Base-by-base conservation (phyloP, 2,113 vertebrate genomes). In the Chinchilla lanigera region DNA sequence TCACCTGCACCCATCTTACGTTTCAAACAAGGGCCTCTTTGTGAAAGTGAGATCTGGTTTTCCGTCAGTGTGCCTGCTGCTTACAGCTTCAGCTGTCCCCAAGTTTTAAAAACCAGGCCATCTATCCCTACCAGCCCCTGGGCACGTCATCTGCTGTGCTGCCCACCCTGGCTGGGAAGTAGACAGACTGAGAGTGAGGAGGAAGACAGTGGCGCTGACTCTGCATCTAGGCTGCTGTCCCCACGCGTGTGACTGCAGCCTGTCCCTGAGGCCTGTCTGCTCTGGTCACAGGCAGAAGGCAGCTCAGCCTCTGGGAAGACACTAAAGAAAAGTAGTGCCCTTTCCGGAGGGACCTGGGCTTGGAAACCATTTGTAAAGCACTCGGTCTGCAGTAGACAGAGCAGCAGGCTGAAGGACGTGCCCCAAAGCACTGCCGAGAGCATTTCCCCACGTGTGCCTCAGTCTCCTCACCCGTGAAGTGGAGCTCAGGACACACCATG, bases 11-110 rank as follows among this genome's bases (percentile, higher is more conserved):
- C 6, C 26, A 30, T 63, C 44, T 50, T 13, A 38, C 44, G 61
- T 82, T 93, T 91, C 61, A 52, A 67, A 81, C 67, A 69, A 86
- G 20, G 81, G 58, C 17, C 80, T n/a, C 7, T 73, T 67, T 75
- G 58, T 47, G 11, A 89, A 56, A 93, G 38, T 35, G 38, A 75
- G 7, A 54, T 4, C 20, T 30, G 28, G 69, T 35, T 65, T 90
- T 87, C 80, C 81, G 56, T 50, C 71, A n/a, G 4, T 61, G 58
- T 52, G 33, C 35, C 93, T 93, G 71, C 47, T 81, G 41, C 24
- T 82, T 38, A 61, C 44, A 77, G n/a, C 11, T 7, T 80, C 60
- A 22, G 20, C 44, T n/a, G 87, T 81, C 41, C 24, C 50, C 54
- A n/a, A 41, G 63, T 78, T 65, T 41, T 82, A 61, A 44, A 16